Evolutionary conservation across 2,113 vertebrate species (phyloP), one percentile per base, ranked within the genome.

Genomic region (Xyrauchen texanus): DNA sequence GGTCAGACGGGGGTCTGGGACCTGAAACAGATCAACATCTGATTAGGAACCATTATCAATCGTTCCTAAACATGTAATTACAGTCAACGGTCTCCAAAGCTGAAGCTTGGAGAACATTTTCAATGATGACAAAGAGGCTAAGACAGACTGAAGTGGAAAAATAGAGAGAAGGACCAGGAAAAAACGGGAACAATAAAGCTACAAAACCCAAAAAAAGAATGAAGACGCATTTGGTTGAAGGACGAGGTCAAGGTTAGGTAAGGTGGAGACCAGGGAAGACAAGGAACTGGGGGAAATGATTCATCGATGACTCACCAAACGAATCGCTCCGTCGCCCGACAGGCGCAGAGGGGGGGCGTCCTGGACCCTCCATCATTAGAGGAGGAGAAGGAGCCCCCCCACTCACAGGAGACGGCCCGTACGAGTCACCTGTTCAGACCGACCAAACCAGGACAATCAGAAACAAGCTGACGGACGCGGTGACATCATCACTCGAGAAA

Each of bases 351-450:
- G 93, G 94, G 1, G 96, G 95, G 34, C 95, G 93, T 5, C 90
- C 87, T 3, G 95, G 94, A 47, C 88, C 92, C 79, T 99, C 98
- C 3, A 94, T 94, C 88, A 94, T 94, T 83, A 91, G 86, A 0
- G 97, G 97, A 4, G 98, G 98, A 49, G 98, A 99, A 0, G 95
- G 95, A n/a, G 95, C 96, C 1, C 96, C 98, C 52, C 94, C 96
- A n/a, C 97, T 98, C 83, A 99, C 96, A 4, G 98, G 98, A n/a
- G 97, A 98, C 2, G 96, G 96, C 62, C 96, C 98, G 0, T 95
- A 99, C 8, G 96, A 99, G 71, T 96, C 97, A 90, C 96, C 98
- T 89, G 63, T 88, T 86, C 63, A 12, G 16, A 88, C 21, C 21
- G 21, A 34, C 58, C 76, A 82, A 78, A 89, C 85, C 86, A 83